Evolutionary conservation across 2,113 vertebrate species (phyloP), one percentile per base, ranked within the genome.

Genomic region (Eleginops maclovinus): DNA sequence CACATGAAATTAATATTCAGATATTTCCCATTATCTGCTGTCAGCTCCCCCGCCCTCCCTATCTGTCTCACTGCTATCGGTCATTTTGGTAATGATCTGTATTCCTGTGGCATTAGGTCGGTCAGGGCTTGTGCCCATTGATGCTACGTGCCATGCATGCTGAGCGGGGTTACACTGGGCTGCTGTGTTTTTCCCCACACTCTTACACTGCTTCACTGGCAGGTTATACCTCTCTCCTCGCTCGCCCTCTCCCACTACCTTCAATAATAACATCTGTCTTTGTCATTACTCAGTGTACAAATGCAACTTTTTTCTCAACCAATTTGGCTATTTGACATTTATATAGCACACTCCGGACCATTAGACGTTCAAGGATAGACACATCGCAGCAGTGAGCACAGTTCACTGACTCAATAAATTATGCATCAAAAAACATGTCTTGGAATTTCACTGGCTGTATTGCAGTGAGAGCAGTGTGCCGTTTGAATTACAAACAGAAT

Each of bases 401-500:
- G 68, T 85, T 79, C 81, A 80, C 63, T 73, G 61, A 73, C 50
- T 92, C 50, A 15, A 86, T 92, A 82, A 87, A 92, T 90, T 75
- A 92, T 93, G 86, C 71, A 91, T 91, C 59, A 81, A 70, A 82
- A 75, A 76, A 83, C 61, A 84, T 77, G 74, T 65, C 65, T 71
- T 40, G 16, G 78, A 74, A 83, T 87, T 75, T 74, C 71, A 84
- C 21, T 69, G 59, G 61, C 62, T 72, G 12, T 68, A 7, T 40
- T 83, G 83, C 68, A 79, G 62, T 26, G 72, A 68, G 15, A 31
- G 65, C 40, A 16, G 53, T 0, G 14, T 24, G 56, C 31, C 43
- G 49, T 77, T 76, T 58, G 81, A 90, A 94, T 93, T 92, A 85
- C 61, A 88, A 91, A 85, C 91, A 85, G 88, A 90, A 88, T 89